These are phyloP conservation scores for Coregonus ussuriensis DNA, from an alignment of 2,797 vertebrate species.

Conservation along the genomic window DNA sequence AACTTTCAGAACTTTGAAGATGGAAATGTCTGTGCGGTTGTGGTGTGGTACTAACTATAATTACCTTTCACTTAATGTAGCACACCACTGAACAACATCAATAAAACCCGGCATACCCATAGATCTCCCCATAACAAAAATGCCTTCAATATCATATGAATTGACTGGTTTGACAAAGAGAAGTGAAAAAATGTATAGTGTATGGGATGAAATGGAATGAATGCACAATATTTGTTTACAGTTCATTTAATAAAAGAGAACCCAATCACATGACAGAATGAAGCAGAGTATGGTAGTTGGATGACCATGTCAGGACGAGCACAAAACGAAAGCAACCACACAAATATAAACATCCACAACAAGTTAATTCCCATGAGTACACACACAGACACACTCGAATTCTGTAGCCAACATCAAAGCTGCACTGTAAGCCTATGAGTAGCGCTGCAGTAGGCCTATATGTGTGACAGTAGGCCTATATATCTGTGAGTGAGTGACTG, in stretches of 20 bases:
- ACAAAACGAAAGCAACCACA: not conserved
- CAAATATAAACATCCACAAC: not conserved
- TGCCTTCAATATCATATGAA: not conserved
- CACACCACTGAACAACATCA: not conserved
- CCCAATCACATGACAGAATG: not conserved
- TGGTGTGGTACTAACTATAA: too few relatives aligned
- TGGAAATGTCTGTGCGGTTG: not conserved
- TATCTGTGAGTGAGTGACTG: not conserved
- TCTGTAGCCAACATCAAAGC: not conserved
- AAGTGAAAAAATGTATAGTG: not conserved
- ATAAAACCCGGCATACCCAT: not conserved
- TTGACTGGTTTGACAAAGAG: not conserved
- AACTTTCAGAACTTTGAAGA: not conserved
- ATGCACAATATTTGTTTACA: not conserved
- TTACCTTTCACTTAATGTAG: too few relatives aligned
- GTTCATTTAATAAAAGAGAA: not conserved
- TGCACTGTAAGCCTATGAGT: not conserved
- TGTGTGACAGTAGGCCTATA: not conserved
- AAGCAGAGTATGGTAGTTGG: too few relatives aligned
- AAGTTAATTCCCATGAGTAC: not conserved
- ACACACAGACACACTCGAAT: not conserved
- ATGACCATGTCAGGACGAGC: too few relatives aligned
- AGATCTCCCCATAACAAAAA: not conserved
- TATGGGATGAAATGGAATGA: not conserved
- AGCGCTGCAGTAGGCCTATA: not conserved